Evolutionary conservation across 2,888 invertebrate genomes (phyloP).

Genomic region (Ptilodon capucinus): DNA sequence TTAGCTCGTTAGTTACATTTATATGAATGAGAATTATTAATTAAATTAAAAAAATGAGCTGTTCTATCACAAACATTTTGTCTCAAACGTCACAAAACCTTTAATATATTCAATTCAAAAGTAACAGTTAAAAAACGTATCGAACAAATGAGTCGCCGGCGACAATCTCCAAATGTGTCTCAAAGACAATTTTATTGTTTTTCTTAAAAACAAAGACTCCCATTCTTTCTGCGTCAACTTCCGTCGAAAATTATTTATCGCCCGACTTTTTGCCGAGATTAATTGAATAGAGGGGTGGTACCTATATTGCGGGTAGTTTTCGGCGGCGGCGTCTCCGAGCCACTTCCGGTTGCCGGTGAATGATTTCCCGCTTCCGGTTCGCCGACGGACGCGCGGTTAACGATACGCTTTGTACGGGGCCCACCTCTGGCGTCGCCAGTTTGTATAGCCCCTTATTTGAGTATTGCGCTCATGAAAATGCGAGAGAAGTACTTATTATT

Average conservation of each 20-base stretch:
- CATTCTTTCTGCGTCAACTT: slow-evolving; percentile 43
- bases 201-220: slow-evolving; percentile 58
- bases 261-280: slow-evolving; percentile 57
- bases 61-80: too few species aligned
- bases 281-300: slow-evolving; percentile 59
- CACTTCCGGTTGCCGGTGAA: slow-evolving; percentile 63
- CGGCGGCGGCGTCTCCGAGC: slow-evolving; percentile 60
- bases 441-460: slow-evolving; percentile 52
- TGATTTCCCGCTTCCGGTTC: slow-evolving; percentile 73
- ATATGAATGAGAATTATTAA: too few species aligned
- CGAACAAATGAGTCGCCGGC: slow-evolving; percentile 10
- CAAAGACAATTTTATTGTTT: slow-evolving; percentile 37
- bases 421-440: slow-evolving; percentile 39
- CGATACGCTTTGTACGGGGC: slow-evolving; percentile 51
- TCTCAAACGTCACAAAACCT: background rate
- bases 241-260: slow-evolving; percentile 65
- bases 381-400: slow-evolving; percentile 47
- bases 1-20: too few species aligned
- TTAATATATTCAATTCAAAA: slow-evolving; percentile 7
- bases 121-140: slow-evolving; percentile 13
- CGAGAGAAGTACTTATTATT: background rate
- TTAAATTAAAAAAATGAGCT: too few species aligned
- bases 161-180: slow-evolving; percentile 27
- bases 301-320: slow-evolving; percentile 52
- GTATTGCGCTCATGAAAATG: slow-evolving; percentile 47